Evolutionary conservation across 2,888 invertebrate species (phyloP).

Genomic region (Lasius platythorax): DNA sequence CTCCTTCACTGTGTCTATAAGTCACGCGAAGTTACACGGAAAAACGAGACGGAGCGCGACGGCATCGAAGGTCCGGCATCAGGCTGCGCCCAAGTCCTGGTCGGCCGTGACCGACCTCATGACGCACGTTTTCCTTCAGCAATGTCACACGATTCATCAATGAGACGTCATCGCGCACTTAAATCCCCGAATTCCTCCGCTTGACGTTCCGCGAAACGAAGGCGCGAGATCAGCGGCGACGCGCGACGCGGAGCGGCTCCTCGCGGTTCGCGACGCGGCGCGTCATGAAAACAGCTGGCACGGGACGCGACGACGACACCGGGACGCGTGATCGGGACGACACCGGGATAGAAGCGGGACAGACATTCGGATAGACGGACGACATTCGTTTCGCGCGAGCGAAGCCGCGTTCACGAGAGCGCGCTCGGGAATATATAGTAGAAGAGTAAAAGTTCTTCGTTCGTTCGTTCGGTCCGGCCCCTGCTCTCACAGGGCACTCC

Average conservation of each 20-base stretch:
- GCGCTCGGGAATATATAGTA: slow-evolving; percentile 26
- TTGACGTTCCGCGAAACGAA: not conserved
- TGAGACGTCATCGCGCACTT: slow-evolving; percentile 40
- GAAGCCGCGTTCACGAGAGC: slow-evolving; percentile 75
- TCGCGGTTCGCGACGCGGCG: slow-evolving; percentile 42
- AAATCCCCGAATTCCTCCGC: slow-evolving; percentile 9
- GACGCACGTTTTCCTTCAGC: slow-evolving; percentile 38
- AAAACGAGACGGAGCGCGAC: slow-evolving; percentile 35
- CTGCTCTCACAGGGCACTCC: slow-evolving; percentile 85
- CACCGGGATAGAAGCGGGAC: slow-evolving; percentile 65
- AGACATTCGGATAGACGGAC: slow-evolving; percentile 73
- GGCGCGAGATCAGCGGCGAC: slow-evolving; percentile 7
- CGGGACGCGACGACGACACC: slow-evolving; percentile 43
- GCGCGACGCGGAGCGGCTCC: not conserved
- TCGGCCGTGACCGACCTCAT: slow-evolving; percentile 62
- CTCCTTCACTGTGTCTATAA: slow-evolving; percentile 57
- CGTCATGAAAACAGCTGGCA: slow-evolving; percentile 57
- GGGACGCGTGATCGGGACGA: not conserved
- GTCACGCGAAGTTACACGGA: slow-evolving; percentile 32
- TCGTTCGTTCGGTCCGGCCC: slow-evolving; percentile 82
- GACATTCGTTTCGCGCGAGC: slow-evolving; percentile 68
- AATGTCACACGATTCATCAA: not conserved
- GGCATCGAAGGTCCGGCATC: slow-evolving; percentile 74
- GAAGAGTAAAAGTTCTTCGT: slow-evolving; percentile 55
- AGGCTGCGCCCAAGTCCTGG: slow-evolving; percentile 69